These are phyloP conservation scores for Brevipalpus yothersi DNA, from an alignment of 1,140 invertebrate genomes.

Conservation along the genomic window DNA sequence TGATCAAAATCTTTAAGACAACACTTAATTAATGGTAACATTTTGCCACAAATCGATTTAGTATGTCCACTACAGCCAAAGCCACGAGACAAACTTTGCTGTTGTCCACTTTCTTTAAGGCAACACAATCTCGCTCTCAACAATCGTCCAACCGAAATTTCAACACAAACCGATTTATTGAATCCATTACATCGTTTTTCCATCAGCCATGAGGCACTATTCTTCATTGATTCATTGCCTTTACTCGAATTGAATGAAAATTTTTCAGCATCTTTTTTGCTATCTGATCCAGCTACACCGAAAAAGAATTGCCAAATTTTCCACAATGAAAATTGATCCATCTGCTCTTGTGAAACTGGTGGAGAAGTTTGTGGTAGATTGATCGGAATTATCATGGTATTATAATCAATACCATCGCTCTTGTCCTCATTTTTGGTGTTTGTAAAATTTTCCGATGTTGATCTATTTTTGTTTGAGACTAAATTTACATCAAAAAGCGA, in stretches of 20 bases:
- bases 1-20: constrained; percentile 3
- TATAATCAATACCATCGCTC: not conserved
- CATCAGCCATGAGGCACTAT: not conserved
- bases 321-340: not conserved
- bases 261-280: too few species aligned
- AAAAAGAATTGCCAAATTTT: not conserved
- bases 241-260: too few species aligned
- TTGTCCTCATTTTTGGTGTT: not conserved
- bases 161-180: not conserved
- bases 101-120: not conserved
- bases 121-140: constrained; percentile 5
- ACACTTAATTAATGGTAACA: constrained; percentile 2
- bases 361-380: not conserved
- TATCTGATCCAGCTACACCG: not conserved
- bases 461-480: not conserved
- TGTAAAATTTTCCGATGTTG: not conserved
- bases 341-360: not conserved
- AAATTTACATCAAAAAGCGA: not conserved
- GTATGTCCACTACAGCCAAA: not conserved
- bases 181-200: not conserved
- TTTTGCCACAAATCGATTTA: not conserved
- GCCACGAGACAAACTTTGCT: not conserved
- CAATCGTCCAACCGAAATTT: constrained; percentile 3
- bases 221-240: not conserved
- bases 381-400: not conserved